These are phyloP conservation scores for Platalea minor DNA, from an alignment of 2,797 vertebrate species.

Conservation along the genomic window DNA sequence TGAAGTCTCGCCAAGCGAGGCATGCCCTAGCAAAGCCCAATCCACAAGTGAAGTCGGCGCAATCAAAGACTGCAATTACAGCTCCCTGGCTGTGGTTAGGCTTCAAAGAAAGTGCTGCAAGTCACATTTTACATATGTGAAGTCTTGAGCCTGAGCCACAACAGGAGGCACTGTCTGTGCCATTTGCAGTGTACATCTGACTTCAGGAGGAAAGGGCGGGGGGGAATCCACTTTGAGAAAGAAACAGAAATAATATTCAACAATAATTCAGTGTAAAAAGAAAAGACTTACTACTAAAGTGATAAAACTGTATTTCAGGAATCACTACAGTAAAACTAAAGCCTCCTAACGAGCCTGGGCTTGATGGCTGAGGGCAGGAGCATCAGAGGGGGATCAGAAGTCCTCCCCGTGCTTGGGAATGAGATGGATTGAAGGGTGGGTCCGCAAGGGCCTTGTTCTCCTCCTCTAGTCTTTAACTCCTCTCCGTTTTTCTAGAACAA, in stretches of 20 bases:
- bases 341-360: neutral
- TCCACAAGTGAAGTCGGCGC: constrained; percentile 77
- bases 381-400: neutral
- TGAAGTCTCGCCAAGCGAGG: constrained; percentile 78
- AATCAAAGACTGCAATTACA: constrained; percentile 90
- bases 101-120: constrained; percentile 86
- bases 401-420: neutral
- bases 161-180: constrained; percentile 71
- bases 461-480: neutral
- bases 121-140: constrained; percentile 76
- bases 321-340: neutral
- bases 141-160: constrained; percentile 71
- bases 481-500: neutral
- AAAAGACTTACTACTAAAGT: neutral
- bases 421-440: neutral
- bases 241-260: neutral
- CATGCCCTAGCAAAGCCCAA: constrained; percentile 82
- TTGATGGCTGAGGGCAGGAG: neutral
- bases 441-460: neutral
- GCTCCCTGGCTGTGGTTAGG: constrained; percentile 82
- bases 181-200: constrained; percentile 27
- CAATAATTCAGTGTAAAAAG: neutral
- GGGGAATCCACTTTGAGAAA: neutral
- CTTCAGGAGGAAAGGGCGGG: neutral
- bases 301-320: neutral